Percentiles rank a stretch among this genome's conserved stretches.
These are phyloP conservation scores for Polymixis flavicincta DNA, from an alignment of 2,888 invertebrate species.

Conservation along the genomic window DNA sequence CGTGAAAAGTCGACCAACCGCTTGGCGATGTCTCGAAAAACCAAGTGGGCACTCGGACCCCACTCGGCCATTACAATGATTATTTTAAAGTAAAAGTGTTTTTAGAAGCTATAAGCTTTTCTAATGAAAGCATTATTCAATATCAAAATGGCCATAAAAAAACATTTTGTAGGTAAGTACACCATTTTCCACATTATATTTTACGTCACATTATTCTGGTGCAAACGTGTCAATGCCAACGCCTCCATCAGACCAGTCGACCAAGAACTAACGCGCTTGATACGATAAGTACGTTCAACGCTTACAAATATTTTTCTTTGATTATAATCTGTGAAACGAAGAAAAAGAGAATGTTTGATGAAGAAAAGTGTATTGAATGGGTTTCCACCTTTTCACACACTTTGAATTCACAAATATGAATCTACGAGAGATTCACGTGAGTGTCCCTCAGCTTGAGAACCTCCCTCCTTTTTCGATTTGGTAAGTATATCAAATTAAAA, in stretches of 20 bases:
- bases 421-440: neutral
- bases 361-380: slow-evolving; percentile 16
- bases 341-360: slow-evolving; percentile 27
- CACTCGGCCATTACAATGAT: no score
- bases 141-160: neutral
- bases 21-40: no score
- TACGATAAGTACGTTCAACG: slow-evolving; percentile 29
- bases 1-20: no score
- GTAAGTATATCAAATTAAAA: no score
- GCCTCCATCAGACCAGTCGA: slow-evolving; percentile 30
- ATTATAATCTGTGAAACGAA: slow-evolving; percentile 58
- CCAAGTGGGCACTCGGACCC: no score
- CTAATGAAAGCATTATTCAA: neutral
- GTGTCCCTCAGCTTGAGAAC: no score
- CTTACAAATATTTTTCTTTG: slow-evolving; percentile 47
- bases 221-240: slow-evolving; percentile 16
- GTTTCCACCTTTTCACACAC: neutral
- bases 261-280: slow-evolving; percentile 32
- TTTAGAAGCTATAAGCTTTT: neutral
- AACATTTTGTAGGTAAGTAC: neutral
- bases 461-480: no score
- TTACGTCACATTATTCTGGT: neutral
- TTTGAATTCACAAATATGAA: neutral
- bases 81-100: no score
- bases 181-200: neutral